Evolutionary conservation across 2,888 invertebrate species (phyloP).

Genomic region (Agonum fuliginosum): DNA sequence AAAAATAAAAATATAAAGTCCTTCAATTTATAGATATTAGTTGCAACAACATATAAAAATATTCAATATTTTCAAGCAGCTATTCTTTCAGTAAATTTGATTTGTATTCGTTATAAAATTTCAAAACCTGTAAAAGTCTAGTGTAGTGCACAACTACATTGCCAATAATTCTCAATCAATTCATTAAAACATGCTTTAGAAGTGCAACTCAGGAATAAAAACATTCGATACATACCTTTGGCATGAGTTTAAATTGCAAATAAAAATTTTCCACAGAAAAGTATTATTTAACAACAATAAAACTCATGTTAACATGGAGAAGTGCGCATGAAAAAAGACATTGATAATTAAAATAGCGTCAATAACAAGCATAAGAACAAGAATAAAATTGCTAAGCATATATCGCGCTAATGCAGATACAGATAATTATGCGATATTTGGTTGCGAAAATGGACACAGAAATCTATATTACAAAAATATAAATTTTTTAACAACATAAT

Average conservation of each 20-base stretch:
- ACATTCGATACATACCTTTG: slow-evolving; percentile 46
- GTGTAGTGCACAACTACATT: slow-evolving; percentile 9
- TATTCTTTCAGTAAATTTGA: slow-evolving; percentile 22
- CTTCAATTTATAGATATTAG: no score
- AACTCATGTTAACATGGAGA: slow-evolving; percentile 32
- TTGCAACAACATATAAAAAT: no score
- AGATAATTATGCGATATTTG: neutral
- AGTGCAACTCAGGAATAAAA: slow-evolving; percentile 28
- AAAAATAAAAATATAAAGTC: no score
- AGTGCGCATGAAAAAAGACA: slow-evolving; percentile 39
- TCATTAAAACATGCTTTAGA: slow-evolving; percentile 19
- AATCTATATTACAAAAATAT: no score
- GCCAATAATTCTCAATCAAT: slow-evolving; percentile 36
- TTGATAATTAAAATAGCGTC: slow-evolving; percentile 37
- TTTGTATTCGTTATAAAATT: neutral
- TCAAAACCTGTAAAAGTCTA: slow-evolving; percentile 23
- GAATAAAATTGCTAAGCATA: slow-evolving; percentile 46
- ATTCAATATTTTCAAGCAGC: no score
- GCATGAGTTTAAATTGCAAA: slow-evolving; percentile 36
- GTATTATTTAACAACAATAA: slow-evolving; percentile 45
- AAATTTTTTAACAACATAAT: no score
- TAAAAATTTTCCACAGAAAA: slow-evolving; percentile 42
- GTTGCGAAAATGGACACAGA: slow-evolving; percentile 15
- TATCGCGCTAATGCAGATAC: slow-evolving; percentile 43
- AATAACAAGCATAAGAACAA: slow-evolving; percentile 42